Evolutionary conservation across 2,888 invertebrate species (phyloP), one percentile per base, ranked within the genome.

Genomic region (Caenorhabditis sp.): DNA sequence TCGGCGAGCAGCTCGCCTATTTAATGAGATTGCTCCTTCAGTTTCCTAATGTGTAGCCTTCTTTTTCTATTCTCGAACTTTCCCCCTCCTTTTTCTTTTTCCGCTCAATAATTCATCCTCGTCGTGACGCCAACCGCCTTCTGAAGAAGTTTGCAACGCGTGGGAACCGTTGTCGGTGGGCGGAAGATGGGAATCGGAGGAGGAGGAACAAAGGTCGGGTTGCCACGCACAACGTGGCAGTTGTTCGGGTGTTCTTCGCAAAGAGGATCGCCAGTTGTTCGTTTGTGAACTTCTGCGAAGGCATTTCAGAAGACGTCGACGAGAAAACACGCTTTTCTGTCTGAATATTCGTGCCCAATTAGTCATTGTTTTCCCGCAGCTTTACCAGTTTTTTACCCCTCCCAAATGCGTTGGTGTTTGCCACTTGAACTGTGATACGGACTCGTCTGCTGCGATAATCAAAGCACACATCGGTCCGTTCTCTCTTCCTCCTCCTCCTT

Each of bases 401-500:
- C 17, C 17, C 43, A 2, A 55, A 55, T 66, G 55, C 65, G 65
- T 48, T 39, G 65, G 55, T 46, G 55, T 48, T 27, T 48, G 39
- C 48, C 46, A 66, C 66, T 66, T 66, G 58, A 66, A 56, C 66
- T 66, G 32, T 66, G 66, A 66, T 56, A 66, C 32, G 27, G 26
- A 26, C 11, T 9, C 26, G 45, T 37, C 26, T 43, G 39, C 41
- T 41, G 45, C 43, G 6, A 9, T 3, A 68, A 68, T 59, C 68
- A 68, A 50, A 66, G 32, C 65, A 48, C 39, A 35, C 9, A 8
- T 20, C 26, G 15, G 20, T 20, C 56, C 39, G n/a, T 11, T 15
- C 20, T 37, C 45, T 17, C 27, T 24, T 41, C 7, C 17, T 22
- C 43, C 53, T 27, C 35, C 35, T 39, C 27, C 35, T 17, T 37